Percentiles rank a stretch among this genome's conserved stretches.
phyloP scores from a whole-genome alignment of 1,140 invertebrate species.

The Drosophila jambulina region DNA sequence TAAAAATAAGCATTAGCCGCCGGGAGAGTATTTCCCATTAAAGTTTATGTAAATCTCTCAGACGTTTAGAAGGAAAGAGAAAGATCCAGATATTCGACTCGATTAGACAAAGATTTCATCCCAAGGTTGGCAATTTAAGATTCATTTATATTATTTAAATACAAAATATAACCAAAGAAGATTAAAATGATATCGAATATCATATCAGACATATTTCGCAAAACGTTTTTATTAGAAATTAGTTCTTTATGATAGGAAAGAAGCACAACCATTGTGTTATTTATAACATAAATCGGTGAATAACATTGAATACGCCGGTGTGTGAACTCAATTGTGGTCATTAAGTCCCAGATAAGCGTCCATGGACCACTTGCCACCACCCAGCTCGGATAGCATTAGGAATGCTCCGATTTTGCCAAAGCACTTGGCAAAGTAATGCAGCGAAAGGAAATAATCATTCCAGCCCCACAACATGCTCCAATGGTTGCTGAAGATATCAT shows the following conservation, averaged over 20 bases:
- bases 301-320: not conserved
- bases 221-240: not conserved
- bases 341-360: constrained; percentile 24
- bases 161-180: not conserved
- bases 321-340: not conserved
- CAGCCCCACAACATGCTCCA: constrained; percentile 38
- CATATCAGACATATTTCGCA: too few species aligned
- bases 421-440: constrained; percentile 25
- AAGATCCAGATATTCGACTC: not conserved
- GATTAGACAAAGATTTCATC: constrained; percentile 46
- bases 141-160: too few species aligned
- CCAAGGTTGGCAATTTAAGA: not conserved
- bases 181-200: not conserved
- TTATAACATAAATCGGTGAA: not conserved
- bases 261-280: not conserved
- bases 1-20: constrained; percentile 58
- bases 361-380: constrained; percentile 55
- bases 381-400: constrained; percentile 39
- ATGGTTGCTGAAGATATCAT: constrained; percentile 6
- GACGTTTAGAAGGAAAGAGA: not conserved
- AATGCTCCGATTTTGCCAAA: constrained; percentile 42
- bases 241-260: not conserved
- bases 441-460: constrained; percentile 43
- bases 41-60: constrained; percentile 56
- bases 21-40: constrained; percentile 32